A percentile compares a stretch with the other conserved stretches of the same genome.
phyloP scores from a whole-genome alignment of 2,888 invertebrate genomes.

The Spisula subtruncata region DNA sequence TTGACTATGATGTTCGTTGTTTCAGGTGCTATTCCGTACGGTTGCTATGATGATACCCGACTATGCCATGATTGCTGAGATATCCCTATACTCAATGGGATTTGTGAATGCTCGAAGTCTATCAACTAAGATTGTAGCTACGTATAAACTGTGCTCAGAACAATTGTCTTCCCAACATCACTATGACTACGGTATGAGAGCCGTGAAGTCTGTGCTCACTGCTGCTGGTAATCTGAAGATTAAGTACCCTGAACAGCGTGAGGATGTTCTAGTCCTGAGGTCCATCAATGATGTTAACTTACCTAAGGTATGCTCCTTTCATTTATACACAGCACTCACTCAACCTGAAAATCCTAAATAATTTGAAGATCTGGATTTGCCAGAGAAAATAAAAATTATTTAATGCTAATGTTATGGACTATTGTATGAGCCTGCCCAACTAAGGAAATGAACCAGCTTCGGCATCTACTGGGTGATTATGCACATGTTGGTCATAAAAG shows the following conservation, averaged over 20 bases:
- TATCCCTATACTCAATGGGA: constrained; percentile 88
- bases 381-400: no score
- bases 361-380: no score
- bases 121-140: constrained; percentile 87
- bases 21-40: constrained; percentile 87
- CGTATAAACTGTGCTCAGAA: constrained; percentile 87
- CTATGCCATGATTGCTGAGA: constrained; percentile 87
- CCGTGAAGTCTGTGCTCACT: constrained; percentile 87
- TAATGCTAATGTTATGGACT: no score
- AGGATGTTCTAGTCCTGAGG: constrained; percentile 86
- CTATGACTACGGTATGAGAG: constrained; percentile 88
- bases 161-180: constrained; percentile 88
- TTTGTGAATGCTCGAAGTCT: constrained; percentile 87
- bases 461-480: no score
- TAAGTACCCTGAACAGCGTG: constrained; percentile 86
- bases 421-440: no score
- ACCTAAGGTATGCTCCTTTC: constrained; percentile 83
- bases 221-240: constrained; percentile 87
- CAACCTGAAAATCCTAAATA: no score
- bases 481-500: no score
- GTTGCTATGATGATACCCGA: constrained; percentile 88
- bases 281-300: constrained; percentile 88
- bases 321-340: no score
- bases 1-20: not conserved
- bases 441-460: no score